Base-by-base conservation (phyloP, 2,888 invertebrate species). In the Pristionchus entomophagus region DNA sequence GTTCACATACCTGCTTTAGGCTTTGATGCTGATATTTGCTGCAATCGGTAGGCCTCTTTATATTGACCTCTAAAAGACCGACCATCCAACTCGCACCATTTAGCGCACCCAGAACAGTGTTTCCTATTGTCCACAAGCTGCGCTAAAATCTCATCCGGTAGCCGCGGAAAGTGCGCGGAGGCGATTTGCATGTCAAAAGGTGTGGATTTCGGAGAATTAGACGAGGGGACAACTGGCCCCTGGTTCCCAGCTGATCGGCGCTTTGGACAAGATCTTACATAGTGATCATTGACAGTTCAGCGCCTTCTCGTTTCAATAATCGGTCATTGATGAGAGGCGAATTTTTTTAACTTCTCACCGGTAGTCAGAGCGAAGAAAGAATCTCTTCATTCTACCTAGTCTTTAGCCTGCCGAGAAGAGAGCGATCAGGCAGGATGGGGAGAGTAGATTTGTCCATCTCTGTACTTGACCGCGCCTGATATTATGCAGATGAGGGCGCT, bases 111-210 rank as follows among this genome's bases (percentile, higher is more conserved):
- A 3, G 32, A 32, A 35, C 65, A 19, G 35, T 65, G 35, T 65
- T 65, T 22, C 19, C 35, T 38, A 65, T 35, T 65, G 65, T 65
- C 65, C 65, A 65, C 65, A 35, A 32, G 29, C n/a, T n/a, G n/a
- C n/a, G n/a, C n/a, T n/a, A n/a, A 65, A 29, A 12, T 59, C 59
- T 2, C 26, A 26, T 26, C 59, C 59, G 29, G 59, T 59, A 59
- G 59, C 65, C 32, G 65, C 35, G 35, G 35, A 35, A 22, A 29
- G 35, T 65, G 41, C n/a, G n/a, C 22, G 5, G 17, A 49, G 19
- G 29, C 17, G 73, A 73, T 73, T 73, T 73, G 73, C 73, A 73
- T 73, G 73, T 73, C 73, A 73, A 73, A 73, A 45, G 41, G 41
- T 38, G 65, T 22, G 38, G 59, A 59, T 59, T 59, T 59, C 35